Conservation (phyloP, 2,113 vertebrate species). For the Tylochromis polylepis region DNA sequence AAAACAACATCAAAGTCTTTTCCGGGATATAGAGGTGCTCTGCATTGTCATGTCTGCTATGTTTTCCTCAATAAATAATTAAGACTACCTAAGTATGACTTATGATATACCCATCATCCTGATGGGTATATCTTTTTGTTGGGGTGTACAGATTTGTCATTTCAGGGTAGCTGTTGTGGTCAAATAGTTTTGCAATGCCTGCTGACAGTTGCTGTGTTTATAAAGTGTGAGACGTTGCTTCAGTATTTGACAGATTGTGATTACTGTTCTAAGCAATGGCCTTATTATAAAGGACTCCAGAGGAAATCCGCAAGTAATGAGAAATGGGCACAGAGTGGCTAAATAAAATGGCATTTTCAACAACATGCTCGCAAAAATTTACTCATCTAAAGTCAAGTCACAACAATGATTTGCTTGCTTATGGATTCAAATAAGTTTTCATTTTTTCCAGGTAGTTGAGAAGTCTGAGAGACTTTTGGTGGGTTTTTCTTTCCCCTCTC, state of each 20-base stretch:
- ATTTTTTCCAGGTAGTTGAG: background rate
- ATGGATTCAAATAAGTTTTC: background rate
- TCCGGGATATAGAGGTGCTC: conserved; percentile 2
- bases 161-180: background rate
- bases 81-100: conserved; percentile 30
- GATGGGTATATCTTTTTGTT: background rate
- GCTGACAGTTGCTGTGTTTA: background rate
- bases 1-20: conserved; percentile 35
- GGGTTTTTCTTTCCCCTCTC: background rate
- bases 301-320: conserved; percentile 53
- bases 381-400: conserved; percentile 16
- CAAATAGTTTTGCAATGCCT: background rate
- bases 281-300: conserved; percentile 35
- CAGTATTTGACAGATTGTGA: conserved; percentile 16
- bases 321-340: conserved; percentile 33
- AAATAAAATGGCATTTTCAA: conserved; percentile 27
- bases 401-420: background rate
- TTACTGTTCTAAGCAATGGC: conserved; percentile 16
- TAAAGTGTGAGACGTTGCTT: background rate
- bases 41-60: conserved; percentile 13
- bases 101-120: too few species aligned
- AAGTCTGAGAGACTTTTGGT: background rate
- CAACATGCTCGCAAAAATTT: background rate
- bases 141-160: background rate
- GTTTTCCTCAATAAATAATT: conserved; percentile 57